Conservation (phyloP, 2,113 vertebrate genomes). For the Terrapene triunguis region DNA sequence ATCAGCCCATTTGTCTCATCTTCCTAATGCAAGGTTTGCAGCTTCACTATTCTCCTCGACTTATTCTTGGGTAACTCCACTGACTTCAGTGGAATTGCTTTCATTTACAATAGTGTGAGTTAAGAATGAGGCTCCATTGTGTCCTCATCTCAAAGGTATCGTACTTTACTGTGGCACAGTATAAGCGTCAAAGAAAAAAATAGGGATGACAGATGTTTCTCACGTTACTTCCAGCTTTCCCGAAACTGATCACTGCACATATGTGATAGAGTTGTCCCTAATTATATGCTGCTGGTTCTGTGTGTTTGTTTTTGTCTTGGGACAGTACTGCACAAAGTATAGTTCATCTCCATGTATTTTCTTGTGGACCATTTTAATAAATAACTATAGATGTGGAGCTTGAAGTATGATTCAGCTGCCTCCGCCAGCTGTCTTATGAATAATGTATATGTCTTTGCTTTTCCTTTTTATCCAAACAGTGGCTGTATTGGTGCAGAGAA, state of each 20-base stretch:
- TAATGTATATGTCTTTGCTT: constrained; percentile 28
- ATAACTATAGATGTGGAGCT: constrained; percentile 43
- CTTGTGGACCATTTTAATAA: constrained; percentile 49
- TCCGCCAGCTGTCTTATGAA: constrained; percentile 52
- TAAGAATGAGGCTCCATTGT: background rate
- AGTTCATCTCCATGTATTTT: background rate
- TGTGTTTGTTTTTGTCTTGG: constrained; percentile 27
- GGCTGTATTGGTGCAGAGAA: constrained; percentile 76
- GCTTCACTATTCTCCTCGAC: background rate
- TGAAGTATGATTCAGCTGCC: background rate
- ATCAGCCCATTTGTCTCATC: background rate
- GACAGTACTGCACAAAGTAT: background rate
- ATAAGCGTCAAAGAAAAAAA: background rate
- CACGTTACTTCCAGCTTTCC: background rate
- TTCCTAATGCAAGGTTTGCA: background rate
- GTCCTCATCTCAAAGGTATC: background rate
- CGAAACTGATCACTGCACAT: background rate
- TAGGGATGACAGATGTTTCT: background rate
- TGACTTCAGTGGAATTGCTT: background rate
- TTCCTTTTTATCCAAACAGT: constrained; percentile 63
- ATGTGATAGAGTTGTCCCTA: background rate
- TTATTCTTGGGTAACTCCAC: background rate
- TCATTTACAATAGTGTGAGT: background rate
- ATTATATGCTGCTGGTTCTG: background rate
- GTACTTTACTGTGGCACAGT: background rate